Percentiles rank a stretch among this genome's conserved stretches.
phyloP scores from a whole-genome alignment of 2,797 vertebrate genomes.

The Sarcoramphus papa region DNA sequence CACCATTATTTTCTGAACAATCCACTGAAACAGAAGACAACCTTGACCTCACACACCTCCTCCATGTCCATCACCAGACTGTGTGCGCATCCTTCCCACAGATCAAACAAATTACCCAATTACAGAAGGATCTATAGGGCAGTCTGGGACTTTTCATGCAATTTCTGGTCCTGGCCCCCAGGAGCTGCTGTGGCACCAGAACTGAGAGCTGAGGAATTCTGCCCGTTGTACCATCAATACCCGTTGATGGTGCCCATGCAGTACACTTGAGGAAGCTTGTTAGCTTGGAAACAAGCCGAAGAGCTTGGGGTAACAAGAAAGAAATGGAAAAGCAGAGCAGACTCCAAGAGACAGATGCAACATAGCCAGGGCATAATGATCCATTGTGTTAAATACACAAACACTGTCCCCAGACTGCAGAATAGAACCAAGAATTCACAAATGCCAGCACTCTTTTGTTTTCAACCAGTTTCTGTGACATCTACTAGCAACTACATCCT shows the following conservation, averaged over 20 bases:
- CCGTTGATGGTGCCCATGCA: background rate
- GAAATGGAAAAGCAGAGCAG: background rate
- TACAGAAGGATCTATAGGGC: background rate
- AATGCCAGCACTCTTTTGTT: background rate
- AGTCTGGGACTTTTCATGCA: background rate
- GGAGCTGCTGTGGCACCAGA: background rate
- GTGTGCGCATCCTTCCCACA: background rate
- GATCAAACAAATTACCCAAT: background rate
- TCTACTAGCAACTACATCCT: background rate
- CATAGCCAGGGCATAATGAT: background rate
- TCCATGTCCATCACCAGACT: background rate
- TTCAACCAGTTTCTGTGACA: background rate
- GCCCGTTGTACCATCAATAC: background rate
- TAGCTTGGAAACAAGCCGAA: background rate
- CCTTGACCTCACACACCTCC: background rate
- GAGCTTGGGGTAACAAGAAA: background rate
- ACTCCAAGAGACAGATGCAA: background rate
- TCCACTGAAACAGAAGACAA: background rate
- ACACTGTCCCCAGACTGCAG: background rate
- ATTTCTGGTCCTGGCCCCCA: background rate
- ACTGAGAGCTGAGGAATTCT: background rate
- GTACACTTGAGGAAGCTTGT: background rate
- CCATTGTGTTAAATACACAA: background rate
- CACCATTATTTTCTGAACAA: background rate
- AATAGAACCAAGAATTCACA: background rate